Conservation (phyloP, 2,797 vertebrate genomes). For the Sebastes goodei region DNA sequence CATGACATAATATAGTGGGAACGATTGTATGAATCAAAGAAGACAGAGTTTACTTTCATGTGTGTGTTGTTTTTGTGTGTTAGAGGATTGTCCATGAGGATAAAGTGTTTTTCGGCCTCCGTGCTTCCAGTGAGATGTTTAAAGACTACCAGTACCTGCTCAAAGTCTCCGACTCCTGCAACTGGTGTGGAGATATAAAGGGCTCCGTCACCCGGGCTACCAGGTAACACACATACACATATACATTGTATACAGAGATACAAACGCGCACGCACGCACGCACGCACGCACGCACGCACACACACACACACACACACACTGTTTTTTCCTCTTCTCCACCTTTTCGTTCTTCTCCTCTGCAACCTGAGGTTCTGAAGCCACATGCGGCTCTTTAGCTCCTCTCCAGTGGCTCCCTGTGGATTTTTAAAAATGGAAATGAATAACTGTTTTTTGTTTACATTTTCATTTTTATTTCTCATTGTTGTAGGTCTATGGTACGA, state of each 20-base stretch:
- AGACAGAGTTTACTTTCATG: not conserved
- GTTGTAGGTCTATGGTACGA: too few species aligned
- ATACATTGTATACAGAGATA: not conserved
- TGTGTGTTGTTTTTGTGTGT: conserved; percentile 1
- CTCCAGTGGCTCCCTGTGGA: too few species aligned
- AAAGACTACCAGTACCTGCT: conserved; percentile 85
- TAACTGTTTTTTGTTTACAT: too few species aligned
- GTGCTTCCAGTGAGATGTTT: conserved; percentile 81
- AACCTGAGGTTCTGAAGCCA: too few species aligned
- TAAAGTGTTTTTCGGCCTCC: conserved; percentile 87
- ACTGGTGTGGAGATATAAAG: conserved; percentile 65
- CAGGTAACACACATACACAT: conserved; percentile 57
- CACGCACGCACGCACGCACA: too few species aligned
- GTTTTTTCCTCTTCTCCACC: not conserved
- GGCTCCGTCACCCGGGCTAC: conserved; percentile 50
- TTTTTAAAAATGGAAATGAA: too few species aligned
- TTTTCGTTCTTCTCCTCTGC: not conserved
- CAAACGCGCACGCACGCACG: too few species aligned
- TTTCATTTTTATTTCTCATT: too few species aligned
- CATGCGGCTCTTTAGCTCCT: rapidly evolving
- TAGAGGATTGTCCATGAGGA: conserved; percentile 62
- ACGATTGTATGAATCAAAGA: not conserved
- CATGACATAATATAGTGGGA: not conserved
- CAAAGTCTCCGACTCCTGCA: conserved; percentile 82
- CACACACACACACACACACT: too few species aligned